Evolutionary conservation across 2,797 vertebrate species (phyloP).

Genomic region (Etheostoma perlongum): DNA sequence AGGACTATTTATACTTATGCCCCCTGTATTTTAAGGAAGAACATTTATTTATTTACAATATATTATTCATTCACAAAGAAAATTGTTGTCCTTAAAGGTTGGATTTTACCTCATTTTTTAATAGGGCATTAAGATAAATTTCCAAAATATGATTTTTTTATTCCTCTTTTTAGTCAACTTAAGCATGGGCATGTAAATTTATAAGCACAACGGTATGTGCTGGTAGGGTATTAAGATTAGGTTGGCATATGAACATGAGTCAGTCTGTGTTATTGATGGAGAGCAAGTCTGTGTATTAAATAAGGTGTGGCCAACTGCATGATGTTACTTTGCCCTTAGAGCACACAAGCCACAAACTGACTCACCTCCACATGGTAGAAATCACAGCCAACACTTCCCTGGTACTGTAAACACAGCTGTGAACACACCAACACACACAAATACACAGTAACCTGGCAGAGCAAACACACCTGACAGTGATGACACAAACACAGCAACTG

Average conservation of each 20-base stretch:
- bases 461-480: conserved; percentile 41
- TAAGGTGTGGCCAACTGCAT: conserved; percentile 26
- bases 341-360: conserved; percentile 55
- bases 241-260: conserved; percentile 11
- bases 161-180: no score
- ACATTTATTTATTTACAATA: no score
- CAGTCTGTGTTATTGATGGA: conserved; percentile 2
- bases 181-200: no score
- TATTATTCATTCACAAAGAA: no score
- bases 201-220: neutral
- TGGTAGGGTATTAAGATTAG: neutral
- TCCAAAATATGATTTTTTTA: no score
- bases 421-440: conserved; percentile 20
- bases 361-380: conserved; percentile 31
- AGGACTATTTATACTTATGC: no score
- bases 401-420: conserved; percentile 61
- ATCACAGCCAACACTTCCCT: conserved; percentile 42
- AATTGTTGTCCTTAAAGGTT: no score
- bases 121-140: no score
- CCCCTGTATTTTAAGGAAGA: no score
- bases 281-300: conserved; percentile 21
- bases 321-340: conserved; percentile 37
- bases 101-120: no score
- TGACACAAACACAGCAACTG: conserved; percentile 9
- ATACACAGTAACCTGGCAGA: conserved; percentile 18